Evolutionary conservation across 1,140 invertebrate genomes (phyloP), one percentile per base, ranked within the genome.

Genomic region (Zaprionus nigranus): DNA sequence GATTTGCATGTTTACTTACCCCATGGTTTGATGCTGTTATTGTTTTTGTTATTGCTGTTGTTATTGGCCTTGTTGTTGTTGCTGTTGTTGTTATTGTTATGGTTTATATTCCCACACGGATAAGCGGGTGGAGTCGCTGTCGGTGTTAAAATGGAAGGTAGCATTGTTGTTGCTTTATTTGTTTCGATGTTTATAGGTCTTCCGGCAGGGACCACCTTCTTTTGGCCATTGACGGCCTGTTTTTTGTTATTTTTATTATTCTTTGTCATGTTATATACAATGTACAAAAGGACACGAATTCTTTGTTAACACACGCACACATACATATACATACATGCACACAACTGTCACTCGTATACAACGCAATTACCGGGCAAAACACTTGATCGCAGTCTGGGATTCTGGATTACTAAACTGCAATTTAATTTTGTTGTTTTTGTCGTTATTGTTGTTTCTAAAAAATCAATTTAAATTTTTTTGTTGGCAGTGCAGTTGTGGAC

Each of bases 181-280:
- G 49, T 75, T 56, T 71, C 60, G 38, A 43, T 38, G 13, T 63
- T 62, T 28, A 59, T 34, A 11, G 30, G 9, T 63, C 51, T 67
- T 69, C 61, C 69, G 17, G 62, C 68, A 34, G 64, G 46, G 24
- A 58, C 53, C 11, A 65, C 60, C 62, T 68, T 87, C 62, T 68
- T 79, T 62, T 63, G 66, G 51, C 66, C 58, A 38, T 12, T 28
- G 36, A 51, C 51, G 36, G 58, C 51, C 40, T 62, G 57, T 64
- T 80, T 87, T 62, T 78, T 68, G 36, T 61, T 30, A 30, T 30
- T 86, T 74, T 86, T 83, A 46, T 59, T 88, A 46, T 59, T 88
- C 34, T 87, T 87, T 46, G 77, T 83, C 83, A 87, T 87, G n/a
- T 61, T 80, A 34, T 24, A 53, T 58, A 24, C 30, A 34, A 34